These are phyloP conservation scores for Volucella zonaria DNA, from an alignment of 2,888 invertebrate genomes.

Conservation along the genomic window DNA sequence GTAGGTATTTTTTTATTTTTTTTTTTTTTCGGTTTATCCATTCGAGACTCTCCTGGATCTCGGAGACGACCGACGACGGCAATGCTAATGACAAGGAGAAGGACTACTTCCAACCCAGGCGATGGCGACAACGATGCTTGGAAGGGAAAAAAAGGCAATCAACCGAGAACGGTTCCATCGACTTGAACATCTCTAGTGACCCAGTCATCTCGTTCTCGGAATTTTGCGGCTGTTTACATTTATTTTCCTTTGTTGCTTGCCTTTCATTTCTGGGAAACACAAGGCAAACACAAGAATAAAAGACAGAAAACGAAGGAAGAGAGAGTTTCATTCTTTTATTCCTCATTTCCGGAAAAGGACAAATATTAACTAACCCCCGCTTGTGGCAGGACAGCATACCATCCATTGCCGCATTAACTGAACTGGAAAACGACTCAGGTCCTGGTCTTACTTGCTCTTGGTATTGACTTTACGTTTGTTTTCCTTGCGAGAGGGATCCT, in stretches of 20 bases:
- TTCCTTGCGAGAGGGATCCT: slow-evolving; percentile 12
- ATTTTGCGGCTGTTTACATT: slow-evolving; percentile 67
- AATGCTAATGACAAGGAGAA: slow-evolving; percentile 12
- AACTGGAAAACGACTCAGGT: slow-evolving; percentile 58
- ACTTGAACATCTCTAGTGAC: slow-evolving; percentile 61
- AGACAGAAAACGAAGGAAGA: background rate
- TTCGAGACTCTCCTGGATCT: too few species aligned
- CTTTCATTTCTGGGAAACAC: slow-evolving; percentile 1
- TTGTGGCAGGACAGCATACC: slow-evolving; percentile 19
- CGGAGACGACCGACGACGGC: background rate
- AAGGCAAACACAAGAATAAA: slow-evolving; percentile 32
- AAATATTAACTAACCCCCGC: background rate
- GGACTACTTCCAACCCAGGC: too few species aligned
- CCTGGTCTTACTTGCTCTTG: slow-evolving; percentile 31
- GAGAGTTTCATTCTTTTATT: slow-evolving; percentile 40
- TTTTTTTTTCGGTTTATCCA: slow-evolving; percentile 40
- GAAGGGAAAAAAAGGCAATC: slow-evolving; percentile 61
- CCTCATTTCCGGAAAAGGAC: slow-evolving; percentile 56
- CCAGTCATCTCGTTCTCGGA: slow-evolving; percentile 69
- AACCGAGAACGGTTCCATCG: slow-evolving; percentile 55
- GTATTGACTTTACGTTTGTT: slow-evolving; percentile 48
- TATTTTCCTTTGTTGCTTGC: slow-evolving; percentile 4
- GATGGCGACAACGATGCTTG: slow-evolving; percentile 16
- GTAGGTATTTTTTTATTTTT: too few species aligned
- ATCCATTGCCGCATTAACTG: slow-evolving; percentile 63